Evolutionary conservation across 2,888 invertebrate species (phyloP), one percentile per base, ranked within the genome.

Genomic region (Agyllia agylla): DNA sequence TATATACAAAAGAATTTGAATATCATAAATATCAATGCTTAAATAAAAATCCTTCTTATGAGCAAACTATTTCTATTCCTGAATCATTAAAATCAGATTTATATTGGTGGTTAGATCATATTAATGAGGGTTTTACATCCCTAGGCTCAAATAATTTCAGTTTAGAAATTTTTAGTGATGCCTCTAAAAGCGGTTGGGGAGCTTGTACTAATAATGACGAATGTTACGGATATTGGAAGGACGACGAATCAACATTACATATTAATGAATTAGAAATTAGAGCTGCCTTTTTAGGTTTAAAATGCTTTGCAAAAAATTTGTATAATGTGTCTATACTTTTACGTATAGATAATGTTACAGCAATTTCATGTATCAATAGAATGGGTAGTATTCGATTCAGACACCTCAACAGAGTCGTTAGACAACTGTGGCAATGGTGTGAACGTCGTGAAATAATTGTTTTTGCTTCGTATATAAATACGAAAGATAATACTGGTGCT

Each of bases 191-290:
- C 15, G 85, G 86, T 5, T 88, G 88, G 88, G 85, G 85, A 1
- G 85, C 81, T 3, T 82, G 13, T 20, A 79, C 73, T 78, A 73
- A 79, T 27, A 20, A 17, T 9, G n/a, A 78, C 20, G 17, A 78
- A 42, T 30, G 33, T 11, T 73, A 15, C 30, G 88, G 86, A 20
- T 70, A 73, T 33, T 85, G 85, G 88, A 85, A 49, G 42, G 13
- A 49, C 0, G 31, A 64, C 0, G 85, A 86, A 86, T 49, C 15
- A n/a, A 38, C 3, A 3, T n/a, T 49, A 24, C 89, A 91, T n/a
- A 90, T 91, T 8, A 91, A 91, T 82, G 77, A 85, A 30, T 30
- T 91, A 3, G 89, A 91, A 33, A 13, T 91, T 9, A 82, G 79
- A 83, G 89, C 89, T 2, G 88, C 89, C 5, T 90, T 87, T 84